phyloP scores from a whole-genome alignment of 2,797 vertebrate genomes.

The Hippopotamyrus pictus region DNA sequence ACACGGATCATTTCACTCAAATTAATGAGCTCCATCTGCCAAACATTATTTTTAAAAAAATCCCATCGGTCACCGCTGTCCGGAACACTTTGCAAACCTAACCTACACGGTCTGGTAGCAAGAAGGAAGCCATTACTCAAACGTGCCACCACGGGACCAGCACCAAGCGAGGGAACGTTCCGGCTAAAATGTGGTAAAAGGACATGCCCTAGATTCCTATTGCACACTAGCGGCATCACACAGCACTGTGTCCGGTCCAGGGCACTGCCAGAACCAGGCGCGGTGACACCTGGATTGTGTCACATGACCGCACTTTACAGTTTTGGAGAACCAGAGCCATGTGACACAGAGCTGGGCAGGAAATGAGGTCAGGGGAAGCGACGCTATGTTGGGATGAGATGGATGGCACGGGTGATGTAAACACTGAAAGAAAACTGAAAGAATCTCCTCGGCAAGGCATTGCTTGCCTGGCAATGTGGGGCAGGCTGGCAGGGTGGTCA shows the following conservation, averaged over 20 bases:
- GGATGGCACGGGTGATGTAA: not conserved
- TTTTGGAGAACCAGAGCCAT: not conserved
- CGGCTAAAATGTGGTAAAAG: not conserved
- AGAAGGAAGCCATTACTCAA: not conserved
- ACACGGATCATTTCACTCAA: not conserved
- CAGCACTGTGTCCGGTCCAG: not conserved
- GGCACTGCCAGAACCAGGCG: not conserved
- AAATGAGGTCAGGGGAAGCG: not conserved
- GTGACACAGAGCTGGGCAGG: not conserved
- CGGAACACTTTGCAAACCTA: not conserved
- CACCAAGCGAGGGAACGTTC: not conserved
- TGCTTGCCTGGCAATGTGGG: not conserved
- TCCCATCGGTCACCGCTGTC: not conserved
- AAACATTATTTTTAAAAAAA: not conserved
- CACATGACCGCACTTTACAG: not conserved
- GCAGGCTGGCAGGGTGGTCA: not conserved
- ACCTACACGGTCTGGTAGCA: not conserved
- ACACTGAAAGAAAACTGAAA: not conserved
- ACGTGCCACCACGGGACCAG: not conserved
- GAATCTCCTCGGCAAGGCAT: not conserved
- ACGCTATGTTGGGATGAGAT: not conserved
- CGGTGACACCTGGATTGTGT: not conserved
- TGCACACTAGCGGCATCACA: not conserved
- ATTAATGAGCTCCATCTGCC: not conserved
- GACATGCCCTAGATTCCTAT: not conserved